Percentiles rank a stretch among this genome's conserved stretches.
These are phyloP conservation scores for Venusia cambrica DNA, from an alignment of 2,888 invertebrate species.

Conservation along the genomic window DNA sequence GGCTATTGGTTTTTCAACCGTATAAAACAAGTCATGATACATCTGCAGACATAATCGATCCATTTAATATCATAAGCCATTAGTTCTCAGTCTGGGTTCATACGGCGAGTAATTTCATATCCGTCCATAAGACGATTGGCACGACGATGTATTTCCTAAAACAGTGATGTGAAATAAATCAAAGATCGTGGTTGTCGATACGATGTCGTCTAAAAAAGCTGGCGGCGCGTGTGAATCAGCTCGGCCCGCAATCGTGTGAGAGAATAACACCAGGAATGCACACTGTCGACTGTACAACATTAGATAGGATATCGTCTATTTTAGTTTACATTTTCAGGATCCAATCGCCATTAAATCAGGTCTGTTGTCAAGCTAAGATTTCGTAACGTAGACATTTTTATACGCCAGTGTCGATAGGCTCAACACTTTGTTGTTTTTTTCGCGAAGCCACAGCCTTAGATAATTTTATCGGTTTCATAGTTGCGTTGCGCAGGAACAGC, in stretches of 20 bases:
- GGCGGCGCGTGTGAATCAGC: conserved; percentile 73
- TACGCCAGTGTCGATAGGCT: conserved; percentile 30
- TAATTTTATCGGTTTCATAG: conserved; percentile 44
- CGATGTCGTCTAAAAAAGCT: conserved; percentile 55
- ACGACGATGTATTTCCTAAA: conserved; percentile 72
- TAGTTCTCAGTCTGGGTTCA: conserved; percentile 55
- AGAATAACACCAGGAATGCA: conserved; percentile 58
- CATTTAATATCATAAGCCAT: conserved; percentile 46
- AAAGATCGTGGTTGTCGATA: conserved; percentile 66
- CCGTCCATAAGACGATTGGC: conserved; percentile 62
- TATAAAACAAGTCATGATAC: conserved; percentile 42
- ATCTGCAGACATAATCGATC: conserved; percentile 44
- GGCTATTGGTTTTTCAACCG: conserved; percentile 42
- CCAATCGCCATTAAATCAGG: too few relatives aligned
- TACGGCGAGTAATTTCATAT: conserved; percentile 70
- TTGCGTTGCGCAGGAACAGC: conserved; percentile 41
- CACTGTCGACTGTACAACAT: conserved; percentile 44
- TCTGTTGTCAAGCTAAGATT: too few relatives aligned
- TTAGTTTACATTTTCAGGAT: too few relatives aligned
- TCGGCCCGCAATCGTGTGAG: conserved; percentile 61
- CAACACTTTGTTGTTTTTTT: conserved; percentile 34
- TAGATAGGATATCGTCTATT: conserved; percentile 11
- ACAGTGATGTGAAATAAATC: conserved; percentile 78
- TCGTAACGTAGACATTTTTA: conserved; percentile 27
- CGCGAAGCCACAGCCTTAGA: conserved; percentile 30